Evolutionary conservation across 2,888 invertebrate species (phyloP).

Genomic region (Alloscopus bannaensis): DNA sequence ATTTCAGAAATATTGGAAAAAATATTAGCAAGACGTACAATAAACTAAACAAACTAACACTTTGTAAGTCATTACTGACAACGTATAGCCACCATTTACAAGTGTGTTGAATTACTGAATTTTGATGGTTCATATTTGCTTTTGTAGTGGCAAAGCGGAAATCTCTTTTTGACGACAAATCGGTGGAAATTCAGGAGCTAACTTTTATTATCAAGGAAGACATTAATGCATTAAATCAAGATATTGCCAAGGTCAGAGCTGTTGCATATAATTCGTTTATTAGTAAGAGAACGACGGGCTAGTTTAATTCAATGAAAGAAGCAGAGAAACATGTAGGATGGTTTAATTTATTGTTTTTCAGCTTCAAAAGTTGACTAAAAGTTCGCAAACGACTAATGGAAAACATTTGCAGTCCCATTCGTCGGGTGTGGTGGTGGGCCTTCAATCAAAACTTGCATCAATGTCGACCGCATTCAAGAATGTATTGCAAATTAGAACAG

Average conservation of each 20-base stretch:
- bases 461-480: conserved; percentile 99
- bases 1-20: conserved; percentile 88
- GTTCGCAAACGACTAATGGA: conserved; percentile 76
- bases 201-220: conserved; percentile 99
- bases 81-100: conserved; percentile 11
- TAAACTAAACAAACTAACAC: conserved; percentile 96
- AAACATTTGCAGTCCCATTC: conserved; percentile 93
- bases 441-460: conserved; percentile 94
- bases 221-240: conserved; percentile 94
- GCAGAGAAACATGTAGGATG: neutral
- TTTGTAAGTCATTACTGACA: conserved; percentile 84
- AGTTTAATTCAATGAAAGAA: no score
- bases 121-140: conserved; percentile 38
- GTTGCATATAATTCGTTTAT: neutral
- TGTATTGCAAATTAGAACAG: conserved; percentile 97
- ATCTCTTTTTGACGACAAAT: conserved; percentile 97
- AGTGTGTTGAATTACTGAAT: neutral
- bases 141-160: conserved; percentile 96
- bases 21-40: conserved; percentile 97
- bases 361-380: conserved; percentile 69
- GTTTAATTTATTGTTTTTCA: conserved; percentile 21
- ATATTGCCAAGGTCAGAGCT: conserved; percentile 86
- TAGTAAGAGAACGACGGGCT: neutral
- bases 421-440: conserved; percentile 92
- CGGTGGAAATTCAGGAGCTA: conserved; percentile 96